A percentile compares a stretch with the other conserved stretches of the same genome.
Conservation (phyloP, 92 coral and sea anemone genomes). For the Porites lobata region DNA sequence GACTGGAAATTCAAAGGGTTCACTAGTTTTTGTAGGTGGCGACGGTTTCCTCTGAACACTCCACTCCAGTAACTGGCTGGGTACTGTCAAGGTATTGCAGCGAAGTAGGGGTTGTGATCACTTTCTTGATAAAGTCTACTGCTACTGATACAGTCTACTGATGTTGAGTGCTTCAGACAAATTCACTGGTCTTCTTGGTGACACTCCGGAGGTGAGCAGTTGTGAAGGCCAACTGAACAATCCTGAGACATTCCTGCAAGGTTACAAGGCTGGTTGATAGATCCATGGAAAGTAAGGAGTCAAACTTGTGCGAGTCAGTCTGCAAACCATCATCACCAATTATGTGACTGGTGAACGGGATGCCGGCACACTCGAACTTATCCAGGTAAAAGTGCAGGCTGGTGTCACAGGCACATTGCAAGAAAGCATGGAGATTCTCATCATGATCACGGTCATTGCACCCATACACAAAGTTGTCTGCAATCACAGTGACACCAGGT, state of each 20-base stretch:
- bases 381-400: slow-evolving; percentile 72
- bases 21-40: no score
- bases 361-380: slow-evolving; percentile 66
- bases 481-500: slow-evolving; percentile 68
- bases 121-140: no score
- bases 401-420: slow-evolving; percentile 66
- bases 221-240: slow-evolving; percentile 66
- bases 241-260: slow-evolving; percentile 73
- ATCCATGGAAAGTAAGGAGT: slow-evolving; percentile 69
- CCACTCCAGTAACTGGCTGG: slow-evolving; percentile 43
- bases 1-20: no score
- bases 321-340: slow-evolving; percentile 64
- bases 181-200: slow-evolving; percentile 58
- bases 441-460: slow-evolving; percentile 18
- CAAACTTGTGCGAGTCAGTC: slow-evolving; percentile 69
- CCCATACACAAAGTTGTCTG: slow-evolving; percentile 60
- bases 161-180: slow-evolving; percentile 61
- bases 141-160: slow-evolving; percentile 34
- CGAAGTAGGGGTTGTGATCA: slow-evolving; percentile 26
- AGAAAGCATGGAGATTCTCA: slow-evolving; percentile 65
- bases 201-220: slow-evolving; percentile 44
- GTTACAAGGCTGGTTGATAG: slow-evolving; percentile 72
- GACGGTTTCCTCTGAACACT: no score
- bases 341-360: slow-evolving; percentile 76
- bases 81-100: slow-evolving; percentile 63